Evolutionary conservation across 92 coral and sea anemone species (phyloP).

Genomic region (Phenganax stokvisi): DNA sequence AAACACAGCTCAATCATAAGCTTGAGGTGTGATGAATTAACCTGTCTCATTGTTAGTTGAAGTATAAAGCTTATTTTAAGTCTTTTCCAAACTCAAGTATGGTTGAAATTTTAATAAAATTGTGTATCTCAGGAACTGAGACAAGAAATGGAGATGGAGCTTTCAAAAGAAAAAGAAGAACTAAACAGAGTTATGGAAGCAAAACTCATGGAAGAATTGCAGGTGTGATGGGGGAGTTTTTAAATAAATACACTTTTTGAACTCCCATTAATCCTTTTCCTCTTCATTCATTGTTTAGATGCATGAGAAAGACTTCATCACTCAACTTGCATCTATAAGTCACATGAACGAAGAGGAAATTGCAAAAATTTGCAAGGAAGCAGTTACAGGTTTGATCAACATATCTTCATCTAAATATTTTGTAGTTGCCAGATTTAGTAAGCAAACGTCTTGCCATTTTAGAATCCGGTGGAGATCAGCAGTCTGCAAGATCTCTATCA

Average conservation of each 20-base stretch:
- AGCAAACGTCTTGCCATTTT: background rate
- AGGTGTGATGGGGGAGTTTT: constrained; percentile 47
- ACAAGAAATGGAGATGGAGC: constrained; percentile 84
- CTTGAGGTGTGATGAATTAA: constrained; percentile 52
- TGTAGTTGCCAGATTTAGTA: background rate
- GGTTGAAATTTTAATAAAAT: too few species aligned
- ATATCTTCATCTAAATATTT: background rate
- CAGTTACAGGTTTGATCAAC: constrained; percentile 62
- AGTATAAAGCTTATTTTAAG: background rate
- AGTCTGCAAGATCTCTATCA: constrained; percentile 68
- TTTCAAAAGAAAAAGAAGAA: constrained; percentile 64
- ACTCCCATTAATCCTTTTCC: background rate
- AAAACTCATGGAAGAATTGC: constrained; percentile 63
- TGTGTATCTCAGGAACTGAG: constrained; percentile 58
- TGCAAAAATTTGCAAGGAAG: constrained; percentile 65
- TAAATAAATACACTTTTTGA: background rate
- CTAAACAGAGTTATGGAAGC: constrained; percentile 71
- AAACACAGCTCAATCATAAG: constrained; percentile 67
- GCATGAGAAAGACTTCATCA: constrained; percentile 75
- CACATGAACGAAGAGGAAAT: constrained; percentile 81
- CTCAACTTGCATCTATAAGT: constrained; percentile 74
- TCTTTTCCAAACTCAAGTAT: too few species aligned
- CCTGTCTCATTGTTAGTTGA: background rate
- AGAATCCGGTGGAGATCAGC: constrained; percentile 89
- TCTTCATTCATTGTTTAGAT: constrained; percentile 42